Evolutionary conservation across 2,888 invertebrate species (phyloP).

Genomic region (Aelia acuminata): DNA sequence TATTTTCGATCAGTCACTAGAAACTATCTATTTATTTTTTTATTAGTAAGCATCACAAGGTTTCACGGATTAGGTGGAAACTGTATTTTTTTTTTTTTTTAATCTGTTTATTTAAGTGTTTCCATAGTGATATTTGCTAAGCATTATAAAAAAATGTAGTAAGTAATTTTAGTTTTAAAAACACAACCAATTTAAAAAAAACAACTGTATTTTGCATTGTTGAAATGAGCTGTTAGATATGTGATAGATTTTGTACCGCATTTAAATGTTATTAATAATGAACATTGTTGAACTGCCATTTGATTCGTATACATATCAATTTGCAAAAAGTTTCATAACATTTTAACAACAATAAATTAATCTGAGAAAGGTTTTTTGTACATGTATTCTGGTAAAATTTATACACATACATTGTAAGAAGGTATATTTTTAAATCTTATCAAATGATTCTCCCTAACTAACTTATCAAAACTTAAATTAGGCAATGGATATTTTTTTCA

Average conservation of each 20-base stretch:
- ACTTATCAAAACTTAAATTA: too few relatives aligned
- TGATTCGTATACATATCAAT: not conserved
- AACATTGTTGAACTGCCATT: not conserved
- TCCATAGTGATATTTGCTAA: not conserved
- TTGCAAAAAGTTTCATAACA: not conserved
- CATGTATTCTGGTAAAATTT: not conserved
- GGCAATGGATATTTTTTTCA: too few relatives aligned
- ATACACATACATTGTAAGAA: not conserved
- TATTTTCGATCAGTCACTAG: not conserved
- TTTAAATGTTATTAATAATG: not conserved
- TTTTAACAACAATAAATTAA: not conserved
- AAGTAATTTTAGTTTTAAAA: conserved; percentile 4
- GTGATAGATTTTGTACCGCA: not conserved
- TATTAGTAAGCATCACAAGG: not conserved
- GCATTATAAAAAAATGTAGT: not conserved
- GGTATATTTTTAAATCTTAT: not conserved
- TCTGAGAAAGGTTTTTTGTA: not conserved
- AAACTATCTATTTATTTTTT: not conserved
- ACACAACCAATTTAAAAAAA: not conserved
- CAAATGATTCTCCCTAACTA: not conserved
- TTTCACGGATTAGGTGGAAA: not conserved
- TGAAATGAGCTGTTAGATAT: not conserved
- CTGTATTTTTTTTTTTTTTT: not conserved
- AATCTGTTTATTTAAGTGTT: not conserved
- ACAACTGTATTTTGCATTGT: not conserved